Base-by-base conservation (phyloP, 2,797 vertebrate species). In the Aplochiton taeniatus region DNA sequence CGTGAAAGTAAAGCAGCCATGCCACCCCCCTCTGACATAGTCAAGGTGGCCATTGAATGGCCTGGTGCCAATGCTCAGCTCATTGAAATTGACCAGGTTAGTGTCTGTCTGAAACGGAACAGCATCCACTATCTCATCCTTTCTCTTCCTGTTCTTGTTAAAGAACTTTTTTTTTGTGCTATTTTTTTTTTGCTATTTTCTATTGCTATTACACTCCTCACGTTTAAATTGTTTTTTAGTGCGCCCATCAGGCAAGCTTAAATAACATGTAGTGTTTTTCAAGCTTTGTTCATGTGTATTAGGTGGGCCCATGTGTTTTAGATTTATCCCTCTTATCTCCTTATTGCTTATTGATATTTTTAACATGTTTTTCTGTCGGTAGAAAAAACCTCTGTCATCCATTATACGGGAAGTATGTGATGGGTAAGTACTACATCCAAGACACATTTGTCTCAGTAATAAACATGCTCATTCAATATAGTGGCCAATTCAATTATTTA, bases 11-110 rank as follows among this genome's bases (percentile, higher is more conserved):
- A 68, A 44, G 49, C 71, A 78, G 80, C 58, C 71, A 94, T 94
- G 92, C 91, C 96, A 1, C 98, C 98, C 8, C 96, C 96, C 0
- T 94, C 90, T 4, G 96, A 99, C 88, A 96, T 98, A 0, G 97
- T 99, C 80, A 99, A 99, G 88, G 98, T 99, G 85, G 98, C 98
- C 55, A 96, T 99, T 8, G 96, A 99, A 74, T 98, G 98, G 97
- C 98, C 98, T 0, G 96, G 96, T 67, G 95, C 97, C 60, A 98
- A 98, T 11, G 97, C 97, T 65, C 98, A 99, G 80, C 94, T 99
- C 60, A 95, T 99, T 52, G 98, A 99, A 80, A 96, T 99, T 65
- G 97, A 99, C 87, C 98, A 99, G 96, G 97, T 89, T 19, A 55
- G 81, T 77, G 52, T 60, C 54, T 46, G 1, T 17, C 4, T 65